Base-by-base conservation (phyloP, 2,888 invertebrate genomes). In the Hemaris fuciformis region DNA sequence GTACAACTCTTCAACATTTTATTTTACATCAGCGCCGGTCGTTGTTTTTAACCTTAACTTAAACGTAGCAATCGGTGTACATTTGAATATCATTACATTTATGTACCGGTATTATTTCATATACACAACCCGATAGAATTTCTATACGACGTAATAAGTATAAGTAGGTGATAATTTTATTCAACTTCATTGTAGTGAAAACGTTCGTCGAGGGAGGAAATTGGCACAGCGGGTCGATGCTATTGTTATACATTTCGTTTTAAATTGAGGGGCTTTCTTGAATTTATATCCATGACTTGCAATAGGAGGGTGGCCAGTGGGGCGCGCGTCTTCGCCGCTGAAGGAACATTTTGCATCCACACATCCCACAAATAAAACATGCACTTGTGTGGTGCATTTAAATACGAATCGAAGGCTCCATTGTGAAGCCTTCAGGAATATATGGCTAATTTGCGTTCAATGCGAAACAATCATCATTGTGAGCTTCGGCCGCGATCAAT, bases 231-330 rank as follows among this genome's bases (percentile, higher is more conserved):
- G 77, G 81, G 84, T 84, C 78, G 75, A 79, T 80, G 85, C 88
- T 84, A 88, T 90, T 91, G 91, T 90, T 89, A 90, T 85, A 88
- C 85, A 86, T 90, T 88, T 86, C 88, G 83, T 83, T 90, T 91
- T 89, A 90, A 92, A 91, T 90, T 89, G 89, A 84, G 89, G 91
- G 88, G 87, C 87, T 89, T 91, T 89, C 90, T 91, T 89, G 86
- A 89, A 91, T 91, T 91, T 88, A 88, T 89, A 89, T 87, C 88
- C 87, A 86, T 91, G 90, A 90, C 89, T 91, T 89, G 89, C 89
- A 84, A 73, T 75, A 77, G 76, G 81, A 80, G 85, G 85, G 81
- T 76, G 77, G 74, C 76, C 72, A 73, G 67, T 72, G 78, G 80
- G 79, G 84, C 38, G 53, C 48, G 41, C 34, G 31, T 53, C 48